Evolutionary conservation across 2,797 vertebrate genomes (phyloP), one percentile per base, ranked within the genome.

Genomic region (Parauchenoglanis punctatus): DNA sequence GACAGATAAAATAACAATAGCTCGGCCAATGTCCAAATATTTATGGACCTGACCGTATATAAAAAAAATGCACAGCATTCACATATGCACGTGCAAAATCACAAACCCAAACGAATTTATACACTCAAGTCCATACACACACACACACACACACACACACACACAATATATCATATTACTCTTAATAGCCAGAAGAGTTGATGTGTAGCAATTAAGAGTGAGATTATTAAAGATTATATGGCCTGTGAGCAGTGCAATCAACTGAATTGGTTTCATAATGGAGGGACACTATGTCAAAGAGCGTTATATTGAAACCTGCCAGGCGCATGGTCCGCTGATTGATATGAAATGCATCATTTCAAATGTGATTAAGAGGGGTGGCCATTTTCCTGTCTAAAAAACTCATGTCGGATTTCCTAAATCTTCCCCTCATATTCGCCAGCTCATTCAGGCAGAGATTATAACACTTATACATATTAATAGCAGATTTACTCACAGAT

Each of bases 401-500:
- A 86, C 72, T 88, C 86, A 81, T 90, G 87, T 90, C 59, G 68
- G 90, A 90, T 90, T 91, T 89, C 83, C 87, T 80, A 86, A 91
- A 91, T 90, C 88, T 89, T 75, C 68, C 81, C 78, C 65, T 88
- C 77, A 86, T 82, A 89, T 88, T 90, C 44, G 40, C 83, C 87
- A 83, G 87, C 85, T 87, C 85, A 87, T 91, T 91, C 89, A 88
- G 84, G 88, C 87, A 81, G 73, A 90, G 89, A 91, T 91, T 91
- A 90, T 88, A 86, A 89, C 87, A 87, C 88, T 90, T 87, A 90
- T 91, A 89, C 89, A 91, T 91, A 91, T 89, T 90, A 90, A 90
- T 91, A 81, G 85, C 88, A 91, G 91, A 89, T 89, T 91, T 90
- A 89, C 89, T 87, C 87, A 89, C 88, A 86, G 65, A 90, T 87